phyloP scores from a whole-genome alignment of 2,797 vertebrate genomes.

The Enteromius afrohamiltoni region DNA sequence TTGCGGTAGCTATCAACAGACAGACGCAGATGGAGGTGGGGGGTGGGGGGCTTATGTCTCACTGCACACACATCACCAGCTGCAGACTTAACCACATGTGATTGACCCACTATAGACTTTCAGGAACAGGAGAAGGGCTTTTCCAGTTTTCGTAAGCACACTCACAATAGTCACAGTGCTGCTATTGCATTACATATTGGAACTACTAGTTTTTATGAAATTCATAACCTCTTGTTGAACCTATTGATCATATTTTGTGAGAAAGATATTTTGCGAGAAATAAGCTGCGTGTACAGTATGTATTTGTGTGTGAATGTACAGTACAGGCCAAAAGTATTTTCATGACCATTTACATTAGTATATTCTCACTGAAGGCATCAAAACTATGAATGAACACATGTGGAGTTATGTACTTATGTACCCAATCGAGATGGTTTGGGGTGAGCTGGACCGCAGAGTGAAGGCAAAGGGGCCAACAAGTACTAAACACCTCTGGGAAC shows the following conservation, averaged over 20 bases:
- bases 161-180: constrained; percentile 50
- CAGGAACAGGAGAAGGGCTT: constrained; percentile 76
- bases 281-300: background rate
- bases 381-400: no score
- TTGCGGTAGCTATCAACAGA: constrained; percentile 51
- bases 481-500: no score
- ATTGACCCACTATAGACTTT: constrained; percentile 80
- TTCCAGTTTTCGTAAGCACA: constrained; percentile 70
- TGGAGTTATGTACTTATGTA: no score
- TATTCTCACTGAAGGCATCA: no score
- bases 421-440: no score
- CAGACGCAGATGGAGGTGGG: constrained; percentile 30
- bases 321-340: no score
- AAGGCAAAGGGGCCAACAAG: no score
- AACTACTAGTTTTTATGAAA: constrained; percentile 23
- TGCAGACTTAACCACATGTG: constrained; percentile 70
- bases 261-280: background rate
- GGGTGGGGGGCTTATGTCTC: constrained; percentile 39
- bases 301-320: no score
- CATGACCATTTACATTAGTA: no score
- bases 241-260: background rate
- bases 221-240: constrained; percentile 22
- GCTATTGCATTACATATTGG: constrained; percentile 8
- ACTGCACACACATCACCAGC: constrained; percentile 59
- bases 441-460: no score